Percentiles rank a stretch among this genome's conserved stretches.
These are phyloP conservation scores for Cliona cf. orientalis DNA, from an alignment of 37 sponge, comb jelly and placozoan species.

Conservation along the genomic window DNA sequence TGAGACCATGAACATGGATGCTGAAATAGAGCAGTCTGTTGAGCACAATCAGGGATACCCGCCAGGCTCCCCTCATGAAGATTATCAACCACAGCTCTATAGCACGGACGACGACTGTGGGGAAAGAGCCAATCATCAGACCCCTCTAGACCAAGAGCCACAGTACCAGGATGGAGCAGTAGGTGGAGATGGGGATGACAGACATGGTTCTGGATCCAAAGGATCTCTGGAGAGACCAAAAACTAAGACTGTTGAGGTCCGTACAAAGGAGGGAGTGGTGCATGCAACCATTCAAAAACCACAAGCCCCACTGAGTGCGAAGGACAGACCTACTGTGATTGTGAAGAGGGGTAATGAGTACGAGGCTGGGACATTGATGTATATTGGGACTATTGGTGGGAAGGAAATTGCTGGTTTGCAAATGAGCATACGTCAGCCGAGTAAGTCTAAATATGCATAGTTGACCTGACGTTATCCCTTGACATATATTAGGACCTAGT, in stretches of 20 bases:
- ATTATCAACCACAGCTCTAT: too few species aligned
- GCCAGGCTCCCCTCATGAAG: too few species aligned
- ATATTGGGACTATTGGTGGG: slow-evolving; percentile 8
- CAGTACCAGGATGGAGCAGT: too few species aligned
- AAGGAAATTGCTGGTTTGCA: slow-evolving; percentile 38
- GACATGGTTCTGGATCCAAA: too few species aligned
- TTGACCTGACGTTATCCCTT: background rate
- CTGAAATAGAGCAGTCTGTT: too few species aligned
- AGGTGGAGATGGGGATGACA: too few species aligned
- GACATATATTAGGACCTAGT: background rate
- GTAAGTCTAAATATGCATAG: slow-evolving; percentile 9
- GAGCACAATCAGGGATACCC: too few species aligned
- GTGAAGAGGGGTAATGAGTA: slow-evolving; percentile 40
- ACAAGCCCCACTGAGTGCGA: background rate
- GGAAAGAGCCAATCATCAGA: too few species aligned
- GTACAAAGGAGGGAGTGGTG: slow-evolving; percentile 11
- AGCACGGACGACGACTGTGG: too few species aligned
- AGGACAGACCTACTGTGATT: slow-evolving; percentile 38
- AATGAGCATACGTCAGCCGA: slow-evolving; percentile 29
- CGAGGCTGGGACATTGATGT: slow-evolving; percentile 31
- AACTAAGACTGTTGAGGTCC: slow-evolving; percentile 9
- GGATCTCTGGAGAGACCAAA: too few species aligned
- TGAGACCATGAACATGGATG: too few species aligned
- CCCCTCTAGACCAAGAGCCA: too few species aligned
- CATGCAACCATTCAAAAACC: slow-evolving; percentile 11